Conservation (phyloP, 2,113 vertebrate species). For the Pycnonotus jocosus region DNA sequence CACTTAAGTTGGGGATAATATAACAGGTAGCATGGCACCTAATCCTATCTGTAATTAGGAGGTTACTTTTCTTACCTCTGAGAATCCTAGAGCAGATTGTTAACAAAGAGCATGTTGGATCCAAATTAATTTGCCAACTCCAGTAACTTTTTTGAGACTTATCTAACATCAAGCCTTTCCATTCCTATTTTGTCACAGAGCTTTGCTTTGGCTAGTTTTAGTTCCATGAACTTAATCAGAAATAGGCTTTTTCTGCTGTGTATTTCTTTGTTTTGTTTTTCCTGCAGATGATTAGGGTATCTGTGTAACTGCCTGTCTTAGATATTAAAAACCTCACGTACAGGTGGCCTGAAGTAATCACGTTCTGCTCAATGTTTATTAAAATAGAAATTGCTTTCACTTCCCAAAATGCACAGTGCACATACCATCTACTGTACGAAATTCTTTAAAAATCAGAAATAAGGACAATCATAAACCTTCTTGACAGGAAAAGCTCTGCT, state of each 20-base stretch:
- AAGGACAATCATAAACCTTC: neutral
- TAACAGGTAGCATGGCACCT: neutral
- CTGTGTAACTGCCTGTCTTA: constrained; percentile 43
- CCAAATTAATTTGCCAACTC: neutral
- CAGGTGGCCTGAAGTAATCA: constrained; percentile 22
- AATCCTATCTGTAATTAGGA: neutral
- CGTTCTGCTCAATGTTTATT: neutral
- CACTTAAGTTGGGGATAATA: neutral
- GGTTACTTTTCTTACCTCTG: neutral
- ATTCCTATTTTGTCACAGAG: neutral
- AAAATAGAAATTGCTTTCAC: constrained; percentile 12
- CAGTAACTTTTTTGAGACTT: neutral
- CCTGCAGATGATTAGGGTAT: neutral
- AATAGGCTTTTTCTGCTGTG: neutral
- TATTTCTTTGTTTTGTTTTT: neutral
- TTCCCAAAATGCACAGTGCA: neutral
- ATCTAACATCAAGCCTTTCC: neutral
- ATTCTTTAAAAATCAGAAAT: neutral
- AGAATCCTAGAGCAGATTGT: neutral
- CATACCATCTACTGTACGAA: neutral
- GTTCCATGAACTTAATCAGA: neutral
- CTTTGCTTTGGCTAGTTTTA: neutral
- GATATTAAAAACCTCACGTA: constrained; percentile 50
- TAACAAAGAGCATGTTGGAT: neutral
- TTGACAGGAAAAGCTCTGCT: neutral